Evolutionary conservation across 2,888 invertebrate species (phyloP), one percentile per base, ranked within the genome.

Genomic region (Hypomecis atomaria): DNA sequence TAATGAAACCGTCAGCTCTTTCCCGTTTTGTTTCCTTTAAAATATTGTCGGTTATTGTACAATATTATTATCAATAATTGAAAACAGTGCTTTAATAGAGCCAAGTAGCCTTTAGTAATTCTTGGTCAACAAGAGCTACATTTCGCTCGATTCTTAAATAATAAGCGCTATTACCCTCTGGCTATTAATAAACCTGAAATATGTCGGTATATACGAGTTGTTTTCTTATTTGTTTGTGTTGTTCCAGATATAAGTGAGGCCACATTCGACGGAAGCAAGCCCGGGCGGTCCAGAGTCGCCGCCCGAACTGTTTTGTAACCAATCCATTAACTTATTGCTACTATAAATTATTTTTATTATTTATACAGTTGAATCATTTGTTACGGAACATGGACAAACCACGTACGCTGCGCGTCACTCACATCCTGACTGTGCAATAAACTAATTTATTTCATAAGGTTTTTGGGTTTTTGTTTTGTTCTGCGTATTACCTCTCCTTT

Each of bases 281-380:
- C 74, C 58, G 62, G 62, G 53, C 59, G 62, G 55, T 59, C 79
- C 49, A 37, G 33, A 37, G 77, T 82, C 83, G 86, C 79, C 86
- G 86, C 87, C 76, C 78, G 87, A 78, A 85, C 85, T 83, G 88
- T 89, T 87, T 85, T 88, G 87, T 89, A 89, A 90, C 88, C 87
- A 88, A 87, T 86, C 90, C 92, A 91, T 91, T 91, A 90, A 90
- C 89, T 91, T 90, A 91, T 88, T 86, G 83, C 84, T 88, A 88
- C 83, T 88, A 89, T 90, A 92, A 92, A 90, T 91, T 92, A 92
- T 92, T 92, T 92, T 92, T 92, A 92, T 89, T 92, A 91, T 92
- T 91, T 92, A 89, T 90, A 92, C 89, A 87, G 88, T 88, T 88
- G 85, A 87, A 84, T 82, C 85, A 82, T 79, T 85, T 83, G 87